Base-by-base conservation (phyloP, 2,888 invertebrate genomes). In the Chorisops tibialis region DNA sequence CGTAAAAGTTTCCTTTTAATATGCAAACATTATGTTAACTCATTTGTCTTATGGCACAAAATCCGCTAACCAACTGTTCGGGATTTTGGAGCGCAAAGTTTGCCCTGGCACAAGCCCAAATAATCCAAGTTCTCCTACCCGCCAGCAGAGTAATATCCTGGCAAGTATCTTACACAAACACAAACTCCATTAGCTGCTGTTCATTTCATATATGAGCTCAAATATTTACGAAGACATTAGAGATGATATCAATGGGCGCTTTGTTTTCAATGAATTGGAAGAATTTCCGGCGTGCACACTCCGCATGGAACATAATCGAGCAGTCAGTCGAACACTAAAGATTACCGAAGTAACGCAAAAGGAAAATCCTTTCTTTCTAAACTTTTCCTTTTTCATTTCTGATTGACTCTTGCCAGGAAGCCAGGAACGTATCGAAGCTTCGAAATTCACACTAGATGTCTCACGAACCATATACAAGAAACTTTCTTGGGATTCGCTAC, bases 101-200 rank as follows among this genome's bases (percentile, higher is more conserved):
- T 30, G 39, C 18, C 22, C 43, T 45, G n/a, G 19, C 56, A 56
- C 43, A 56, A 45, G 45, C 43, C 45, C 12, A 56, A 56, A 56
- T 56, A 56, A 56, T 56, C 56, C 56, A 30, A 43, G 43, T 56
- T 45, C 43, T 54, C 22, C 52, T 59, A 47, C 47, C 59, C 49
- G 59, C 59, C 38, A 48, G 59, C 59, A 48, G 22, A 59, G 59
- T 59, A 59, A 59, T 59, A 59, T 59, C 49, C 59, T 59, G 59
- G 14, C 19, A 59, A 16, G 59, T 37, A 59, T 59, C 59, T 49
- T 30, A 59, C 45, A 59, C 39, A 59, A 59, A 59, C 59, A 59
- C 24, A 43, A 59, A 59, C 48, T 59, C 47, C 59, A 59, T 59
- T 59, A 59, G 59, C 37, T 37, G 59, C 37, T 59, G 59, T 59